phyloP scores from a whole-genome alignment of 2,113 vertebrate genomes.

The Hypanus sabinus region DNA sequence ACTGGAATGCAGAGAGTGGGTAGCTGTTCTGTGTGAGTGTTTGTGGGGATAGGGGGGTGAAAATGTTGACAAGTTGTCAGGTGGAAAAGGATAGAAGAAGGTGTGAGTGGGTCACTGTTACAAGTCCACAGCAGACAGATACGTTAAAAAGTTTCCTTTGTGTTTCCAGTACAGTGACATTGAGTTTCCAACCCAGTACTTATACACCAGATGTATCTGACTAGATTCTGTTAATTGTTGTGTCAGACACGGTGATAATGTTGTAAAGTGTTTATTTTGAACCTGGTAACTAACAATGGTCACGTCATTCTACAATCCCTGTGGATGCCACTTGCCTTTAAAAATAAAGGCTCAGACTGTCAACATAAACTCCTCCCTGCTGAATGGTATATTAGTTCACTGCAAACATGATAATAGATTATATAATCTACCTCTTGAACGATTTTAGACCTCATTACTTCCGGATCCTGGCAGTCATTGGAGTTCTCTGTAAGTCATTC shows the following conservation, averaged over 20 bases:
- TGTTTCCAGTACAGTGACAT: background rate
- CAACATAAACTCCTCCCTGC: too few relatives aligned
- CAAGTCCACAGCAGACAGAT: background rate
- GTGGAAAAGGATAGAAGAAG: background rate
- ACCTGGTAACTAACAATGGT: background rate
- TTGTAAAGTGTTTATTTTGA: background rate
- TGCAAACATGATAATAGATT: background rate
- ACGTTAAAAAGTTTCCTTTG: background rate
- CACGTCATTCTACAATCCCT: background rate
- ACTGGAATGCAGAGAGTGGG: too few relatives aligned
- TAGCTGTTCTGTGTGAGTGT: too few relatives aligned
- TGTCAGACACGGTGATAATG: background rate
- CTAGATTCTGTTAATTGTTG: background rate
- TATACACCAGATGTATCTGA: background rate
- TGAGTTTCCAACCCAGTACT: background rate
- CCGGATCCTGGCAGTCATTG: background rate
- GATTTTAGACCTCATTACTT: background rate
- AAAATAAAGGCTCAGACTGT: background rate
- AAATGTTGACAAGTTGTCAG: too few relatives aligned
- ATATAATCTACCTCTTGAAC: background rate
- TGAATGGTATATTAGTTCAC: background rate
- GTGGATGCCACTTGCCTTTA: background rate
- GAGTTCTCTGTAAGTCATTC: background rate
- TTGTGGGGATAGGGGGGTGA: too few relatives aligned
- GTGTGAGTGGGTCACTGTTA: background rate